Evolutionary conservation across 2,797 vertebrate genomes (phyloP).

Genomic region (Hafferia zeledoni): DNA sequence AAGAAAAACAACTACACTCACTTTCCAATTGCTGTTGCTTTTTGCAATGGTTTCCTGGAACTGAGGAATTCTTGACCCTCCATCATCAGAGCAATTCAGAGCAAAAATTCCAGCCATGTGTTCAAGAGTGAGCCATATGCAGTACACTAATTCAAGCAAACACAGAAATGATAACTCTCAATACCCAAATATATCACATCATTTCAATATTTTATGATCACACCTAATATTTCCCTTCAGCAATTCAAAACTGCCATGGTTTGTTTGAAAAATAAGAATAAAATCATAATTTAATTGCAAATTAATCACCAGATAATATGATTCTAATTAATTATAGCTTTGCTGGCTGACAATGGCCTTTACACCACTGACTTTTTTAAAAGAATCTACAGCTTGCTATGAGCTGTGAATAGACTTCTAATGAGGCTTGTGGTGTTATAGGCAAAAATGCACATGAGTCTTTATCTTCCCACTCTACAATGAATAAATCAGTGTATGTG

Average conservation of each 20-base stretch:
- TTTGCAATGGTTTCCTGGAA: background rate
- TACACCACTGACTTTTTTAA: background rate
- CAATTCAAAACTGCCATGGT: background rate
- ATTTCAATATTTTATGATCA: background rate
- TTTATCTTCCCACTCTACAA: background rate
- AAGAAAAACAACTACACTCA: background rate
- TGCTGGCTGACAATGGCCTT: slow-evolving; percentile 1
- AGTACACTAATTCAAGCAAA: background rate
- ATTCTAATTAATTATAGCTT: background rate
- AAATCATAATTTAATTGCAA: background rate
- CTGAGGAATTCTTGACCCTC: background rate
- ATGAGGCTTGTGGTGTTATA: background rate
- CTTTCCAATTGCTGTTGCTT: background rate
- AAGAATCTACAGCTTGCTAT: background rate
- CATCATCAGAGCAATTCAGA: background rate
- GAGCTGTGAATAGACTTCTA: background rate
- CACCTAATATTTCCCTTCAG: background rate
- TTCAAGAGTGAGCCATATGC: background rate
- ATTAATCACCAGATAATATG: background rate
- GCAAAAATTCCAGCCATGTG: background rate
- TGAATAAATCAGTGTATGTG: background rate
- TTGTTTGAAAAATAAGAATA: background rate
- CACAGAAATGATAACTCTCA: background rate
- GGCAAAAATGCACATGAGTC: background rate
- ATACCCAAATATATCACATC: background rate